Evolutionary conservation across 2,888 invertebrate species (phyloP), one percentile per base, ranked within the genome.

Genomic region (Aporophyla lueneburgensis): DNA sequence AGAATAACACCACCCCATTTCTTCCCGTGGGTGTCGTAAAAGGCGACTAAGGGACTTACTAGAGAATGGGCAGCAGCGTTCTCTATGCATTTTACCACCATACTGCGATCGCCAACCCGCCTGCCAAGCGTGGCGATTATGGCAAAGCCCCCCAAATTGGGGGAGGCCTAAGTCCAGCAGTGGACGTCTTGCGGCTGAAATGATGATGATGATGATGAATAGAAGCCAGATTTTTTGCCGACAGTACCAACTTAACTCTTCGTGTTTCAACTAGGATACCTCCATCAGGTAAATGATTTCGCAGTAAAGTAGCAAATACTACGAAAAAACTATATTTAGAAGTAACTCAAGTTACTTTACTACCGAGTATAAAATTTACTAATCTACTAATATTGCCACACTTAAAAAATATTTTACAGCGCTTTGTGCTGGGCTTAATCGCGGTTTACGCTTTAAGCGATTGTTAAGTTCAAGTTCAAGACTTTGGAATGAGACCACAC

Each of bases 331-430:
- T 56, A 27, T 72, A 51, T 27, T 75, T 63, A 63, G 14, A 21
- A 51, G 40, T 21, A 73, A n/a, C 24, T 49, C 3, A 43, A 63
- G 33, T 40, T 27, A 46, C 54, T 74, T 74, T 54, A 74, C 10
- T 24, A 9, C 24, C 33, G 16, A n/a, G 10, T 43, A 9, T 53
- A 59, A 51, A 72, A 73, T 73, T 19, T 21, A 73, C 16, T n/a
- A 49, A 71, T 53, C 61, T n/a, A 53, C 46, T 1, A 49, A 19
- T 24, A 49, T 56, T 56, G 33, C 49, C 46, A 49, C 3, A 10
- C 27, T 46, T 2, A 21, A 56, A 49, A 7, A 49, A 51, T 21
- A 49, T 19, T 74, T 59, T 24, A 63, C 10, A 49, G 72, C 33
- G 7, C 24, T 27, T 63, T 58, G 6, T n/a, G 43, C n/a, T 53